Conservation (phyloP, 2,113 vertebrate species). For the Colistium nudipinnis region DNA sequence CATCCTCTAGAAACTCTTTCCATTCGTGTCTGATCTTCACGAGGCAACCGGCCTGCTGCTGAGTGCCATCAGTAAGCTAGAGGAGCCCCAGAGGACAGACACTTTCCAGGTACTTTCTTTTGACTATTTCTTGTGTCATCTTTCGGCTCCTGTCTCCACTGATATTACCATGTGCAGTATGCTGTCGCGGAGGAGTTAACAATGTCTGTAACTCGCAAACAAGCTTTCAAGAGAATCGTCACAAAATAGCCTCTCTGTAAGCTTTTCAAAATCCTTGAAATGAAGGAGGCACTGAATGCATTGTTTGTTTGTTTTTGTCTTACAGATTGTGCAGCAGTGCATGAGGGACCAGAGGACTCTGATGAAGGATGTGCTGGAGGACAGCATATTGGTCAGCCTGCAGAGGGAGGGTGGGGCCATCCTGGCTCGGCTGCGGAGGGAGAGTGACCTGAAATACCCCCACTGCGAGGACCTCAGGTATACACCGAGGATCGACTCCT, state of each 20-base stretch:
- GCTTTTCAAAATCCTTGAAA: not conserved
- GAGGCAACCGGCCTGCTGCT: slow-evolving; percentile 82
- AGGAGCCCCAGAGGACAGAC: slow-evolving; percentile 60
- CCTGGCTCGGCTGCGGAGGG: slow-evolving; percentile 87
- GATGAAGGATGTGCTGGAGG: slow-evolving; percentile 88
- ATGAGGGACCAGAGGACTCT: slow-evolving; percentile 85
- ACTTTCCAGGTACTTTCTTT: slow-evolving; percentile 81
- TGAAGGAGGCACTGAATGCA: too few relatives aligned
- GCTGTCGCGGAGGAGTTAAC: not conserved
- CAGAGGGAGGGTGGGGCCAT: slow-evolving; percentile 89
- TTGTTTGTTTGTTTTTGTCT: not conserved
- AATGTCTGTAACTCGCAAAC: not conserved
- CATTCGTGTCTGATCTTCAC: slow-evolving; percentile 83
- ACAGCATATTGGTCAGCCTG: slow-evolving; percentile 84
- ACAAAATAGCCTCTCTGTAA: not conserved
- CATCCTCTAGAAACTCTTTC: slow-evolving; percentile 86
- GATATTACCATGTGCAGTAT: not conserved
- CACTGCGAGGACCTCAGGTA: slow-evolving; percentile 85
- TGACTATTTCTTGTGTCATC: not conserved
- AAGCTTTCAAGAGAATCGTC: not conserved
- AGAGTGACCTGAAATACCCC: slow-evolving; percentile 83
- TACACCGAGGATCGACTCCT: slow-evolving; percentile 6
- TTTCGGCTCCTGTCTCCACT: not conserved
- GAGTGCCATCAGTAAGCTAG: slow-evolving; percentile 83
- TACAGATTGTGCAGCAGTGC: slow-evolving; percentile 80